Evolutionary conservation across 2,113 vertebrate species (phyloP).

Genomic region (Steatornis caripensis): DNA sequence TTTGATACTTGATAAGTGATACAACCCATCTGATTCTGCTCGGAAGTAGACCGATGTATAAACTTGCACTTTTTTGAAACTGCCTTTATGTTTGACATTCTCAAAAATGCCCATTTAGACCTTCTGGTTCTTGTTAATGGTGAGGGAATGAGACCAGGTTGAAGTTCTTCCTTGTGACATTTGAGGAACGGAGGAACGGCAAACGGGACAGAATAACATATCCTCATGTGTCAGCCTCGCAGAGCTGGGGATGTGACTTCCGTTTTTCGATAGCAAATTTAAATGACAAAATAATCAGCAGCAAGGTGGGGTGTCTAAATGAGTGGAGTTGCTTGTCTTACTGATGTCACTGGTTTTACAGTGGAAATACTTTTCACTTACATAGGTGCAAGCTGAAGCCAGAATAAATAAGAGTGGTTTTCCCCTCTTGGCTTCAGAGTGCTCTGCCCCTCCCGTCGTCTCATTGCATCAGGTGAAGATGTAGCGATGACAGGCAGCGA

Average conservation of each 20-base stretch:
- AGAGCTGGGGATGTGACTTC: background rate
- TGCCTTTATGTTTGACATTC: background rate
- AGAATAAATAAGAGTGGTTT: background rate
- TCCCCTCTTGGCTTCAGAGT: background rate
- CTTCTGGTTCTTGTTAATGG: background rate
- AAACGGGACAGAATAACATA: background rate
- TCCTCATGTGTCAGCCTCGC: accelerated
- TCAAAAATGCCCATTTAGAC: background rate
- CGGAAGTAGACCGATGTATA: background rate
- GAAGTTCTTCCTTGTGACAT: background rate
- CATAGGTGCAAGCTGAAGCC: background rate
- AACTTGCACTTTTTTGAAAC: background rate
- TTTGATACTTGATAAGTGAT: background rate
- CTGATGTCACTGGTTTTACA: background rate
- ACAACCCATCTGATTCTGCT: background rate
- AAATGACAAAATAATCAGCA: background rate
- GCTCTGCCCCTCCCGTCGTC: background rate
- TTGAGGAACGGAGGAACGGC: background rate
- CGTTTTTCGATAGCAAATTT: background rate
- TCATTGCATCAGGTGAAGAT: background rate
- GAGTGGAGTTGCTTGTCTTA: background rate
- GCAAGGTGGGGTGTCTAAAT: background rate
- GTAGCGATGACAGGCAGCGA: background rate
- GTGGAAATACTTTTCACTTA: background rate
- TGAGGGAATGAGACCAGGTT: background rate